phyloP scores from a whole-genome alignment of 2,113 vertebrate species.

The Myiagra hebetior region DNA sequence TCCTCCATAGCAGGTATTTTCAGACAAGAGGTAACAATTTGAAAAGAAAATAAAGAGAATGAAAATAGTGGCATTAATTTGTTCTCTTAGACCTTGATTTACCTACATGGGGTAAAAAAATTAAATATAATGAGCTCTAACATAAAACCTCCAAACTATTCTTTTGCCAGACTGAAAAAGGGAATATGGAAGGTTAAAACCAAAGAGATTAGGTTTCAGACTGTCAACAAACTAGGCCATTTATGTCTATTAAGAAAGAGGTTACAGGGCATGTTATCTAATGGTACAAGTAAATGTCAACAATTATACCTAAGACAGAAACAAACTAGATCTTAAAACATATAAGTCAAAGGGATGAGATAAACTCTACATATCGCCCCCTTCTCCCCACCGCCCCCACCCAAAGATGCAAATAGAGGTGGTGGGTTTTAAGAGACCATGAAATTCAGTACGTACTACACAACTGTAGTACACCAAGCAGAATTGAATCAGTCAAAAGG shows the following conservation, averaged over 20 bases:
- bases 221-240: not conserved
- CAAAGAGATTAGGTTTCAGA: not conserved
- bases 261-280: not conserved
- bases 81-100: not conserved
- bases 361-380: not conserved
- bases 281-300: not conserved
- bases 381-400: rapidly evolving
- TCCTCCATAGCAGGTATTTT: not conserved
- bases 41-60: not conserved
- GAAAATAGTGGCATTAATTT: not conserved
- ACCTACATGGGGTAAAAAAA: not conserved
- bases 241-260: not conserved
- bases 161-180: not conserved
- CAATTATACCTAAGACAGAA: not conserved
- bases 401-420: not conserved
- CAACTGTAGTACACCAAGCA: not conserved
- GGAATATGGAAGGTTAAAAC: not conserved
- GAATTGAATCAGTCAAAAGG: not conserved
- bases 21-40: not conserved
- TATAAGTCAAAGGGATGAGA: not conserved
- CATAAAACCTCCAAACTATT: not conserved
- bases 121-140: not conserved
- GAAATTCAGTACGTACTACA: not conserved
- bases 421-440: not conserved
- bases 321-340: not conserved